Evolutionary conservation across 2,797 vertebrate genomes (phyloP).

Genomic region (Bovichtus variegatus): DNA sequence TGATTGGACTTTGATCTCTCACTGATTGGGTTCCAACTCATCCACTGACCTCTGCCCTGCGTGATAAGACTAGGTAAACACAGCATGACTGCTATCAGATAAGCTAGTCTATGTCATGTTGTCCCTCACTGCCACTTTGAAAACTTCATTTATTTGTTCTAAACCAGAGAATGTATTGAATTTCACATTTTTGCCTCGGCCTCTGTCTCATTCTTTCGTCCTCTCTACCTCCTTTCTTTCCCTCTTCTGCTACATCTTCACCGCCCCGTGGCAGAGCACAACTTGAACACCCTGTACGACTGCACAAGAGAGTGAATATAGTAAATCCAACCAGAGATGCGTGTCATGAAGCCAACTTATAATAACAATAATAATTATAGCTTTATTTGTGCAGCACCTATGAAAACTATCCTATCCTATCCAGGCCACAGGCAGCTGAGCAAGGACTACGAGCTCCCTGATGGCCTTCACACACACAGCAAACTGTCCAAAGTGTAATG

Average conservation of each 20-base stretch:
- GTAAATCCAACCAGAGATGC: slow-evolving; percentile 16
- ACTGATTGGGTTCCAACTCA: slow-evolving; percentile 70
- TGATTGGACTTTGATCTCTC: slow-evolving; percentile 70
- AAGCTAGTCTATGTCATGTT: not conserved
- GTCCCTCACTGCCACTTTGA: not conserved
- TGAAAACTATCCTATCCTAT: too few species aligned
- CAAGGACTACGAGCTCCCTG: not conserved
- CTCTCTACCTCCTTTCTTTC: not conserved
- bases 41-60: slow-evolving; percentile 55
- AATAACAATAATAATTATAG: too few species aligned
- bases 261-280: not conserved
- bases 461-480: not conserved
- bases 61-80: slow-evolving; percentile 69
- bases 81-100: slow-evolving; percentile 27
- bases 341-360: slow-evolving; percentile 14
- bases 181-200: not conserved
- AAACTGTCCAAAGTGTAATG: not conserved
- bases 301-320: not conserved
- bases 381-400: too few species aligned
- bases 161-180: not conserved
- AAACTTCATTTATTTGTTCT: not conserved
- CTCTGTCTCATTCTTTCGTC: not conserved
- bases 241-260: not conserved
- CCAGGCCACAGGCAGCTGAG: too few species aligned
- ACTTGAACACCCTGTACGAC: not conserved